Percentiles rank a stretch among this genome's conserved stretches.
phyloP scores from a whole-genome alignment of 2,797 vertebrate genomes.

The Poeciliopsis turneri region DNA sequence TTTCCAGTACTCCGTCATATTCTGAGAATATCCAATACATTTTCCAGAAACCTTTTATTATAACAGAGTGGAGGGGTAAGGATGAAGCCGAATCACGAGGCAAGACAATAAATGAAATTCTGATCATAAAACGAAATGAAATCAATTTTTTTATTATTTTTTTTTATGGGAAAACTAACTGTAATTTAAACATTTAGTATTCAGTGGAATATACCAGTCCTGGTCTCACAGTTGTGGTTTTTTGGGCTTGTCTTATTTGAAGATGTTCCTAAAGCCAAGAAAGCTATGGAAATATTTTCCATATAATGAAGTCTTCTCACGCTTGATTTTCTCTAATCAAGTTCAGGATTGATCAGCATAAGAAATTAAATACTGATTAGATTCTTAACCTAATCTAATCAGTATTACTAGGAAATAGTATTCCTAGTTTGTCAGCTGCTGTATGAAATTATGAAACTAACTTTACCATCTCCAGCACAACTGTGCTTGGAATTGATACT shows the following conservation, averaged over 20 bases:
- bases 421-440: background rate
- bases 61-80: background rate
- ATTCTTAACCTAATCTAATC: background rate
- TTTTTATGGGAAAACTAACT: background rate
- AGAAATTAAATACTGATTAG: background rate
- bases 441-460: background rate
- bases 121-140: background rate
- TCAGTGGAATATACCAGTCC: background rate
- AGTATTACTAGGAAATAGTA: background rate
- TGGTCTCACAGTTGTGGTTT: background rate
- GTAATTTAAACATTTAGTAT: background rate
- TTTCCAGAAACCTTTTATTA: constrained; percentile 14
- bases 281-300: background rate
- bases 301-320: background rate
- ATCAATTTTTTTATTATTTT: background rate
- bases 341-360: background rate
- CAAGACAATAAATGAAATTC: background rate
- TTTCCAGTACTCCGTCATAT: constrained; percentile 24
- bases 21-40: constrained; percentile 28
- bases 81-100: background rate
- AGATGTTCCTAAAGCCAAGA: background rate
- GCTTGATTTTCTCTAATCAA: background rate
- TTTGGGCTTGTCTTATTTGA: background rate
- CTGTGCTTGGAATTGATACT: background rate
- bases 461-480: background rate